Evolutionary conservation across 2,797 vertebrate genomes (phyloP).

Genomic region (Scleropages formosus): DNA sequence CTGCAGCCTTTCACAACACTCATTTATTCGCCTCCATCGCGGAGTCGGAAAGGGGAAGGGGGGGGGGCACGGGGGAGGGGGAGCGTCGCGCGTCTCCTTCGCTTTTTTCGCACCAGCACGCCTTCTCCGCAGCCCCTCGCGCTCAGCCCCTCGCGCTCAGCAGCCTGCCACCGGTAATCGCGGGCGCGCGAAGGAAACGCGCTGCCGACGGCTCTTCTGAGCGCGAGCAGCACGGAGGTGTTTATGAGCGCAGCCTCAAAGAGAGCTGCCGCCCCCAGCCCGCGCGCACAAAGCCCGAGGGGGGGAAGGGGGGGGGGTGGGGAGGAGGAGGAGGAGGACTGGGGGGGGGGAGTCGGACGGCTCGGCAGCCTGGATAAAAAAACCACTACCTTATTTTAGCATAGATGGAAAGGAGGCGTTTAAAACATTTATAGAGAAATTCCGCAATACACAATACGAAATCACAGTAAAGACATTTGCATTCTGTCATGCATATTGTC

Average conservation of each 20-base stretch:
- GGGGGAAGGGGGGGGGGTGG: background rate
- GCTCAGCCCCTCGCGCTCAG: conserved; percentile 26
- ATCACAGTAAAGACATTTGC: background rate
- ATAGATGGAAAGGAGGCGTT: conserved; percentile 8
- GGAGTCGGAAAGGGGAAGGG: conserved; percentile 15
- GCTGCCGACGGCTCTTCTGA: conserved; percentile 43
- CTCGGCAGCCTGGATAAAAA: conserved; percentile 6
- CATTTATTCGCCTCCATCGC: conserved; percentile 33
- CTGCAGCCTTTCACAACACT: conserved; percentile 29
- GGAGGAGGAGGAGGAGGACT: too few relatives aligned
- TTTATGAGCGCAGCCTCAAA: conserved; percentile 49
- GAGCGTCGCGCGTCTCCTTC: background rate
- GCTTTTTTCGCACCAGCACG: conserved; percentile 19
- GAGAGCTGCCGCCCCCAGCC: conserved; percentile 15
- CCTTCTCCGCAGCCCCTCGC: conserved; percentile 24
- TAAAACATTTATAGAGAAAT: conserved; percentile 25
- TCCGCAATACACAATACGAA: conserved; percentile 16
- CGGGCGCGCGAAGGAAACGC: conserved; percentile 31
- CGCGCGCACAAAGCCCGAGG: conserved; percentile 18
- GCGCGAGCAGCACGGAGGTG: conserved; percentile 42
- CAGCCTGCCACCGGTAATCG: conserved; percentile 36
- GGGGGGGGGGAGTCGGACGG: background rate
- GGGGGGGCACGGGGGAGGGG: background rate
- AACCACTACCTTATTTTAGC: conserved; percentile 15
- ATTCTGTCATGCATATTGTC: too few relatives aligned